Evolutionary conservation across 2,797 vertebrate species (phyloP), one percentile per base, ranked within the genome.

Genomic region (Aldrovandia affinis): DNA sequence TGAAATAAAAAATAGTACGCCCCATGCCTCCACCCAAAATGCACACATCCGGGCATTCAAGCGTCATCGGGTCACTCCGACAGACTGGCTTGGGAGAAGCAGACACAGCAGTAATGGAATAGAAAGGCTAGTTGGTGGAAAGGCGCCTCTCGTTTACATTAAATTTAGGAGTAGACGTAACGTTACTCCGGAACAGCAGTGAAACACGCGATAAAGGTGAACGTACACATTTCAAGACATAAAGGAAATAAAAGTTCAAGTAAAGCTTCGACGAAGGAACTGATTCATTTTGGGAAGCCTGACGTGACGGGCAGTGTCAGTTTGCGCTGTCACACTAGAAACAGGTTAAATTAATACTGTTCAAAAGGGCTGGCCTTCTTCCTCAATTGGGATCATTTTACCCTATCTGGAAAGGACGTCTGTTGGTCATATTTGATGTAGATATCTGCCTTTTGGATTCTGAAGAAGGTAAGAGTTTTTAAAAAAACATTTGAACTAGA

Each of bases 301-400:
- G 33, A 42, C 78, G 28, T 87, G 89, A 89, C 89, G 89, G 89
- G 86, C 91, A 73, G 90, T 92, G 92, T 90, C 94, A 91, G 90
- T 93, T 90, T 91, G 89, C 86, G 89, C 92, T 91, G 88, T 88
- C 88, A 88, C 88, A 87, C 90, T 36, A 77, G 80, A 63, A 63
- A 78, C 55, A 44, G 54, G 84, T 81, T 81, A 85, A 61, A 81
- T 75, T 81, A 75, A 86, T 88, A 84, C 85, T 57, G 82, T 84
- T 33, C 78, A 44, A 82, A 81, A 68, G 50, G 61, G 81, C 86
- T 81, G 63, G 77, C 82, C 47, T 82, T 86, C 61, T 12, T 39
- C 77, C 20, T 10, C 54, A 18, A 52, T 33, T 44, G 61, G 85
- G 83, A 85, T 85, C 65, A 33, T 63, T 68, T 52, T 50, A 50